phyloP scores from a whole-genome alignment of 2,888 invertebrate species.

The Megastigmus dorsalis region DNA sequence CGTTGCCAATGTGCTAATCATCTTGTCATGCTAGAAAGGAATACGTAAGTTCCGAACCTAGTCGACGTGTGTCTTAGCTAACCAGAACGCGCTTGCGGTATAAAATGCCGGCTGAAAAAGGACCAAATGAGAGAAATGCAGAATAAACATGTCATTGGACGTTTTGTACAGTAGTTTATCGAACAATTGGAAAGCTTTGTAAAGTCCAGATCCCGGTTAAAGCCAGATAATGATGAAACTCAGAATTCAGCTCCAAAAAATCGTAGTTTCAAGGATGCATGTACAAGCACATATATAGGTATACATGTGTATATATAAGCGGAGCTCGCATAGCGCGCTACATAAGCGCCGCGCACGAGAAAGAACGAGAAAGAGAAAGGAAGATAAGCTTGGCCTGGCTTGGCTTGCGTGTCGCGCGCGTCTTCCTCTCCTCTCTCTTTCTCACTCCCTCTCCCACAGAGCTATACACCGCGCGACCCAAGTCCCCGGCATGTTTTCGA shows the following conservation, averaged over 20 bases:
- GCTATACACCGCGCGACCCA: neutral
- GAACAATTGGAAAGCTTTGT: neutral
- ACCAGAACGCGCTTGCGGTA: neutral
- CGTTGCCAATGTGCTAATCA: too few relatives aligned
- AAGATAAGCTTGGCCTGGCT: constrained; percentile 33
- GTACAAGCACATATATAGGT: neutral
- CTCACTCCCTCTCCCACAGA: neutral
- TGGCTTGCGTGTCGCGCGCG: neutral
- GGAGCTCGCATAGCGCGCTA: neutral
- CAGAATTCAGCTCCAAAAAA: neutral
- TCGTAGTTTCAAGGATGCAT: neutral
- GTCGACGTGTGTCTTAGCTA: too few relatives aligned
- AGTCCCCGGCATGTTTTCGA: constrained; percentile 21
- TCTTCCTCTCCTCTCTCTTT: neutral
- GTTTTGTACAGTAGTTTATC: neutral
- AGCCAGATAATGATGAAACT: too few relatives aligned
- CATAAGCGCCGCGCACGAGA: neutral
- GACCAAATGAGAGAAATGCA: neutral
- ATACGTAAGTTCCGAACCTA: too few relatives aligned
- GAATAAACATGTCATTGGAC: neutral
- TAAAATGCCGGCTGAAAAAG: constrained; percentile 13
- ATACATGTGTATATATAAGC: neutral
- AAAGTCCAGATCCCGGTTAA: too few relatives aligned
- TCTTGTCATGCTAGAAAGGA: too few relatives aligned
- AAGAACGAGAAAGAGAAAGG: neutral